Evolutionary conservation across 2,888 invertebrate species (phyloP), one percentile per base, ranked within the genome.

Genomic region (Meganola albula): DNA sequence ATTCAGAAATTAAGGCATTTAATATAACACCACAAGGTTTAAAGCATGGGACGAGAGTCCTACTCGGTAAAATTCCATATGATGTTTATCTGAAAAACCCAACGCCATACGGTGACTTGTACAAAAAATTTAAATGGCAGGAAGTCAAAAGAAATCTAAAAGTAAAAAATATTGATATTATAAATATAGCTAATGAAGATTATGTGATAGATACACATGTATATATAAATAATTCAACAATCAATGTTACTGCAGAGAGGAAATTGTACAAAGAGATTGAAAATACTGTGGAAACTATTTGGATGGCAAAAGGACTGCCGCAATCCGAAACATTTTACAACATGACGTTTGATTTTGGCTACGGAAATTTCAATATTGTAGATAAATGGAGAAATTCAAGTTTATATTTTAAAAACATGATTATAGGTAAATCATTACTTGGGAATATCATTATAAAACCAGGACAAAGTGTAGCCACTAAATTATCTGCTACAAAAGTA

Each of bases 51-150:
- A 42, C 75, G 1, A 42, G 38, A 29, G 32, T 64, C 0, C 75
- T 76, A 48, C 37, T 83, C 0, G 80, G 77, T 0, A 71, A 47
- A 42, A 44, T 25, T 2, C 77, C 83, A 0, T 48, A 74, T 1
- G 55, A 70, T 4, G 47, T 80, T 8, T 82, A 64, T 31, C 23
- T 79, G 1, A 72, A 53, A 28, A 74, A 82, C 13, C 80, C 80
- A 0, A 82, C 82, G 0, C 37, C 48, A 0, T 73, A 75, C 20
- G 62, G 65, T 0, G 42, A 77, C 31, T 27, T 77, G 5, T 83
- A 58, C 30, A 20, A 61, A 14, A 53, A 63, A 21, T 76, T 45
- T 35, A 40, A 76, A 29, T 83, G 83, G 83, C 50, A 53, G 1
- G 53, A 70, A 45, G 59, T 70, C 1, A 48, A 40, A 12, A 60